Evolutionary conservation across 1,140 invertebrate species (phyloP).

Genomic region (Ooceraea biroi): DNA sequence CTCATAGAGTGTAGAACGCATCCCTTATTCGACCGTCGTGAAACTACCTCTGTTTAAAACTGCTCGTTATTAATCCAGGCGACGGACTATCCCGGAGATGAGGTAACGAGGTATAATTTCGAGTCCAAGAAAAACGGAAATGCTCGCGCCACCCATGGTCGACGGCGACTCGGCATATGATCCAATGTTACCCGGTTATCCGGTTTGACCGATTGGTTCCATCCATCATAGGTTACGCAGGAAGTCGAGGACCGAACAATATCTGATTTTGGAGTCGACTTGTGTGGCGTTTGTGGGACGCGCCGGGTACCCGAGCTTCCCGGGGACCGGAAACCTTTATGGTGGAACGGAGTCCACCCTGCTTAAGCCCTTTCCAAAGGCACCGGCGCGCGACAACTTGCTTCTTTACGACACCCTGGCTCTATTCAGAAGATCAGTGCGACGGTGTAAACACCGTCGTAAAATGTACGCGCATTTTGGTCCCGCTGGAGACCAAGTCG

Average conservation of each 20-base stretch:
- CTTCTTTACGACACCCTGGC: constrained; percentile 46
- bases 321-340: constrained; percentile 19
- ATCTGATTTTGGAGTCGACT: constrained; percentile 65
- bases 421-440: constrained; percentile 36
- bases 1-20: no score
- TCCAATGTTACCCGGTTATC: constrained; percentile 8
- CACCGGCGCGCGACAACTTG: constrained; percentile 42
- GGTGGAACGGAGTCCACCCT: constrained; percentile 2
- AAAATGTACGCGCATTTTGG: not conserved
- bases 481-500: not conserved
- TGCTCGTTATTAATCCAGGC: constrained; percentile 11
- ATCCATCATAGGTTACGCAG: constrained; percentile 64
- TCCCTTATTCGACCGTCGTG: no score
- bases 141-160: not conserved
- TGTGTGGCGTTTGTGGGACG: constrained; percentile 63
- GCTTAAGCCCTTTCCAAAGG: constrained; percentile 11
- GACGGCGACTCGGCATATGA: not conserved
- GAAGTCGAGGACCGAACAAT: constrained; percentile 53
- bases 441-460: constrained; percentile 47
- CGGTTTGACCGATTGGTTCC: constrained; percentile 68
- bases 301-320: not conserved
- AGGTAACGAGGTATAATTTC: constrained; percentile 11
- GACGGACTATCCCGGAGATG: not conserved
- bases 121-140: constrained; percentile 31
- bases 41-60: no score